A percentile compares a stretch with the other conserved stretches of the same genome.
phyloP scores from a whole-genome alignment of 2,797 vertebrate species.

The Ceyx erithaca region DNA sequence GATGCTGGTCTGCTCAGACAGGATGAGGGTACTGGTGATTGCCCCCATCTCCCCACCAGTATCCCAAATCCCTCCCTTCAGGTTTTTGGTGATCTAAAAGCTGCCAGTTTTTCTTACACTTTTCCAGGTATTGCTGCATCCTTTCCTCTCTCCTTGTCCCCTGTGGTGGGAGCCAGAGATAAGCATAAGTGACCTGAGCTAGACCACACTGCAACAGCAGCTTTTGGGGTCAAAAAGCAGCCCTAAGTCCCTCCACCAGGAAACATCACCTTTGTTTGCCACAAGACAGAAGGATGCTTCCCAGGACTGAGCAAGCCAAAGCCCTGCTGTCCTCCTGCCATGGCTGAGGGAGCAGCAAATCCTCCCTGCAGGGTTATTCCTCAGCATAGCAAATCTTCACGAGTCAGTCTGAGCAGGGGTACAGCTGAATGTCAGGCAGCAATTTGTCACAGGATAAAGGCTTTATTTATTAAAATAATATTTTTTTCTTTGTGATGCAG shows the following conservation, averaged over 20 bases:
- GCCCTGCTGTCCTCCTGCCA: not conserved
- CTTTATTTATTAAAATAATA: conserved; percentile 55
- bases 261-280: not conserved
- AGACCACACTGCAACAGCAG: not conserved
- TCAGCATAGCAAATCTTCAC: rapidly evolving
- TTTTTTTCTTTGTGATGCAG: not conserved
- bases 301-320: not conserved
- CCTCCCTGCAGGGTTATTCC: not conserved
- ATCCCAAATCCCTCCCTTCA: not conserved
- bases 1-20: not conserved
- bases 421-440: not conserved
- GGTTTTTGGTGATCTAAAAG: not conserved
- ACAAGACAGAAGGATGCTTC: not conserved
- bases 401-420: not conserved
- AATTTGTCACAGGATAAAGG: not conserved
- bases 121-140: not conserved
- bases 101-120: not conserved
- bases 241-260: rapidly evolving
- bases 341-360: rapidly evolving
- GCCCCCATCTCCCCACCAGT: not conserved
- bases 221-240: not conserved
- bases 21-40: not conserved
- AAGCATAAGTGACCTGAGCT: not conserved
- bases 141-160: not conserved
- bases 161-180: not conserved